Conservation (phyloP, 2,888 invertebrate species). For the Allophyes oxyacanthae region DNA sequence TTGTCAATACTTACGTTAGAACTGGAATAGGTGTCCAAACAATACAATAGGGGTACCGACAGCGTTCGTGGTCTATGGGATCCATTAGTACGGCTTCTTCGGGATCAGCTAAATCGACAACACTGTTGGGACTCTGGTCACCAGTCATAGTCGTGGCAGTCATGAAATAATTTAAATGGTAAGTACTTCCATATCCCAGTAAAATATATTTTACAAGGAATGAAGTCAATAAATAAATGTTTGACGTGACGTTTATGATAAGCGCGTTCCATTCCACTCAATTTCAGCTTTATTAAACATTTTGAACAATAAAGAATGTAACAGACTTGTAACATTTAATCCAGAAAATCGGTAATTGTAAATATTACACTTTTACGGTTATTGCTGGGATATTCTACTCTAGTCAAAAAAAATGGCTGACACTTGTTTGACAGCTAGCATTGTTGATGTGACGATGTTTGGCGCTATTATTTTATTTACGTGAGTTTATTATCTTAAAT, state of each 20-base stretch:
- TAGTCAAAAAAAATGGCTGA: slow-evolving; percentile 30
- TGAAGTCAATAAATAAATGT: slow-evolving; percentile 36
- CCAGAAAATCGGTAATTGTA: no score
- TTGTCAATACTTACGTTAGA: slow-evolving; percentile 91
- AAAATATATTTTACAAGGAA: slow-evolving; percentile 7
- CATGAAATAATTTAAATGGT: slow-evolving; percentile 5
- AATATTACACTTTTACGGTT: no score
- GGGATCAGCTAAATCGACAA: slow-evolving; percentile 68
- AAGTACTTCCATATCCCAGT: slow-evolving; percentile 17
- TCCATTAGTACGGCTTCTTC: slow-evolving; percentile 82
- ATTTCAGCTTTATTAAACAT: no score
- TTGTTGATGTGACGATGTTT: slow-evolving; percentile 68
- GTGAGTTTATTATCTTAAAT: slow-evolving; percentile 26
- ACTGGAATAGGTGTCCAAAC: slow-evolving; percentile 99
- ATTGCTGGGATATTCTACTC: background rate
- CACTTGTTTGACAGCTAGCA: slow-evolving; percentile 33
- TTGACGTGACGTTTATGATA: no score
- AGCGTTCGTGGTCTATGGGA: slow-evolving; percentile 88
- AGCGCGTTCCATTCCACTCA: no score
- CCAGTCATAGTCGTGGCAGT: slow-evolving; percentile 68
- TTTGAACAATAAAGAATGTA: no score
- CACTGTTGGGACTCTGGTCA: slow-evolving; percentile 75
- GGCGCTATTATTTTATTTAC: slow-evolving; percentile 65
- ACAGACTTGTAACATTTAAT: no score
- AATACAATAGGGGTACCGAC: slow-evolving; percentile 96